Percentiles rank a stretch among this genome's conserved stretches.
These are phyloP conservation scores for Gouania willdenowi DNA, from an alignment of 2,797 vertebrate species.

Conservation along the genomic window DNA sequence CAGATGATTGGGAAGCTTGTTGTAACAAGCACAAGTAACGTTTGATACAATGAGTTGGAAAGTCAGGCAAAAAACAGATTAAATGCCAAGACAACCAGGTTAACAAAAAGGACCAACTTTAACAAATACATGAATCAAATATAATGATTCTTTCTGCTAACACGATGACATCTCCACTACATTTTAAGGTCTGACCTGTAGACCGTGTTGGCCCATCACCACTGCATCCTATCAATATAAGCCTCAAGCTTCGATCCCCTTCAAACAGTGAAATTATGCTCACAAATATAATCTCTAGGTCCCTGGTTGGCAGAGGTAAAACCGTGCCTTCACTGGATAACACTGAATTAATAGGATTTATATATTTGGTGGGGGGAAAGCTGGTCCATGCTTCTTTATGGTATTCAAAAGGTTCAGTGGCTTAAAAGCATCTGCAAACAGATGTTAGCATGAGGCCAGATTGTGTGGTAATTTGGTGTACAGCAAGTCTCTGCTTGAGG, in stretches of 20 bases:
- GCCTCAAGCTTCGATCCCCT: conserved; percentile 5
- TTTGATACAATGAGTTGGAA: too few species aligned
- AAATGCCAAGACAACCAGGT: not conserved
- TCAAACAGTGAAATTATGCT: conserved; percentile 12
- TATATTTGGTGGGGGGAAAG: conserved; percentile 1
- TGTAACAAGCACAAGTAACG: too few species aligned
- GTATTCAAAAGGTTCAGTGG: not conserved
- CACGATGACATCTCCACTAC: not conserved
- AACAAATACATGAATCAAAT: too few species aligned
- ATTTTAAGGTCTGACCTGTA: conserved; percentile 9
- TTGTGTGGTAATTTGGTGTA: conserved; percentile 16
- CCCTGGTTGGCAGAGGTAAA: not conserved
- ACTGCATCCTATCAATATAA: conserved; percentile 24
- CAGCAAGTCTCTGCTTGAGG: conserved; percentile 9
- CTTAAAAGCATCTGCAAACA: conserved; percentile 9
- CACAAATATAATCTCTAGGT: conserved; percentile 14
- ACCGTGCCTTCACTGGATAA: conserved; percentile 9
- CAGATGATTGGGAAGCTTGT: conserved; percentile 14
- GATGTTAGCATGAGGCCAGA: not conserved
- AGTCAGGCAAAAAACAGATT: not conserved
- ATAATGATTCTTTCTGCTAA: not conserved
- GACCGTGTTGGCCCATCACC: conserved; percentile 28
- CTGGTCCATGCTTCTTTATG: not conserved
- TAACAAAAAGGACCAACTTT: conserved; percentile 1
- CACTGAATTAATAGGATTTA: conserved; percentile 16